Conservation (phyloP, 2,888 invertebrate species). For the Apoda limacodes region DNA sequence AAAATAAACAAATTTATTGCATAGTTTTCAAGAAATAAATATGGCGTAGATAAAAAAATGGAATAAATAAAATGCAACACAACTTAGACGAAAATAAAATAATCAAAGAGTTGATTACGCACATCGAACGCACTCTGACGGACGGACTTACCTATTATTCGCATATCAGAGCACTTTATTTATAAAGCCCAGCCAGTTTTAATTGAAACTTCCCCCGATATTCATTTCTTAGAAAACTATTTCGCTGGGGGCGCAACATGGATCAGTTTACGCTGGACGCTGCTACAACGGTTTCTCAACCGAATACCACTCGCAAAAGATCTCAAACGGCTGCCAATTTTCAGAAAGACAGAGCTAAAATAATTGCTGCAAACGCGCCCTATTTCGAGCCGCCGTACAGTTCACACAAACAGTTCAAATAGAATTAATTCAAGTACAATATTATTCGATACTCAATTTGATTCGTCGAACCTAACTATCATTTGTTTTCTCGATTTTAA, state of each 20-base stretch:
- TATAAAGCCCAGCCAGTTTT: conserved; percentile 50
- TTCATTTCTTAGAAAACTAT: conserved; percentile 20
- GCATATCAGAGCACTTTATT: conserved; percentile 63
- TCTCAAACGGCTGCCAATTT: conserved; percentile 67
- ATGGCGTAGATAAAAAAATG: too few species aligned
- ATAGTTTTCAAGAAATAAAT: too few species aligned
- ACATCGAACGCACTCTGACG: conserved; percentile 33
- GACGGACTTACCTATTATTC: conserved; percentile 60
- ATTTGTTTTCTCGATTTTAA: too few species aligned
- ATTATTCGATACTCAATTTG: conserved; percentile 44
- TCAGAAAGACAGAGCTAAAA: conserved; percentile 69
- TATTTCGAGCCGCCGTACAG: conserved; percentile 58
- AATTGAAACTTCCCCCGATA: conserved; percentile 37
- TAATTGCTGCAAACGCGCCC: conserved; percentile 66
- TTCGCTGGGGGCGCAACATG: conserved; percentile 30
- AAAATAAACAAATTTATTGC: too few species aligned
- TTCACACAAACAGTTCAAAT: conserved; percentile 55
- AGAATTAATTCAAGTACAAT: conserved; percentile 58
- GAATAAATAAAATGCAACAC: too few species aligned
- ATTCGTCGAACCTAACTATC: too few species aligned
- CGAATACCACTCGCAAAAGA: conserved; percentile 63
- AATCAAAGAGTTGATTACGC: conserved; percentile 15
- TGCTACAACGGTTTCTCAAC: conserved; percentile 63
- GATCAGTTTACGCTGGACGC: conserved; percentile 36
- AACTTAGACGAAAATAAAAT: too few species aligned